Evolutionary conservation across 2,888 invertebrate species (phyloP), one percentile per base, ranked within the genome.

Genomic region (Athalia cordata): DNA sequence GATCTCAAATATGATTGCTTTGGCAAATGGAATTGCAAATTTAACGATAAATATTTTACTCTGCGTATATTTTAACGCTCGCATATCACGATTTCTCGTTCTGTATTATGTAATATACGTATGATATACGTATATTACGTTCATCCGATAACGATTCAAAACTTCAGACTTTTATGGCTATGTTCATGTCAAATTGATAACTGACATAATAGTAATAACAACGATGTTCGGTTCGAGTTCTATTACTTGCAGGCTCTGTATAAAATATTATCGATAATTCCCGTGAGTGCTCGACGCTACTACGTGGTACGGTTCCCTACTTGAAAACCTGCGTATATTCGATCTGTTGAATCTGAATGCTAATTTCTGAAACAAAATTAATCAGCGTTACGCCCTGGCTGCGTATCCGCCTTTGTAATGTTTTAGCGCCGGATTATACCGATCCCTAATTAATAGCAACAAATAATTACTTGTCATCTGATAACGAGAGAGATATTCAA

Each of bases 341-440:
- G n/a, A 55, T 70, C 55, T n/a, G 43, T 43, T 57, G 50, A 13
- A 50, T n/a, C 11, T n/a, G n/a, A 43, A 13, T 9, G 6, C 3
- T 47, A 59, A 57, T 70, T 70, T 45, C 57, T 9, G 52, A 43
- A 59, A 29, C 13, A 11, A 47, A 57, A 59, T 72, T 72, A 72
- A 72, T 72, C 59, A 59, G 59, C 45, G 59, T 72, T 59, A 72
- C 43, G 15, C 8, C 47, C 57, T 47, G 72, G 47, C 8, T 5
- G 9, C 29, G 29, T 29, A 29, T 29, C 29, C 29, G 47, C 59
- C 6, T 45, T 47, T 3, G 11, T 72, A 13, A 72, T 72, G 59
- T 72, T 72, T 59, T 59, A 72, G 4, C 9, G 47, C 59, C 70
- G 45, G 70, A 72, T 72, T 72, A 72, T 72, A 59, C 59, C 5